These are phyloP conservation scores for Cervus canadensis DNA, from an alignment of 2,113 vertebrate species.

Conservation along the genomic window DNA sequence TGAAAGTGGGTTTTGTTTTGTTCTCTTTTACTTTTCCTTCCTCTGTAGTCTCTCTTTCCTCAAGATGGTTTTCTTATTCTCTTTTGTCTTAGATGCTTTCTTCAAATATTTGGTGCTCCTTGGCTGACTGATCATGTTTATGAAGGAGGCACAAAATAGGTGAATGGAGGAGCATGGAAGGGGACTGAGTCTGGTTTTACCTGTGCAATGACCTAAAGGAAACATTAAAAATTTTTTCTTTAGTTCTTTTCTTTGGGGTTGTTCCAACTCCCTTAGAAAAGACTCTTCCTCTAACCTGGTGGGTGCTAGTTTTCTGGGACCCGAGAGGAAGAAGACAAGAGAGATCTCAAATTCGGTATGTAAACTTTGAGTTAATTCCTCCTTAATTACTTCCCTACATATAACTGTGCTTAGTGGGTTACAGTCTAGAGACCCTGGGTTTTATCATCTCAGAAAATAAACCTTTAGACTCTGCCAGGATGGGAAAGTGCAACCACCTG, in stretches of 20 bases:
- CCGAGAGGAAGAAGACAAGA: neutral
- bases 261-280: neutral
- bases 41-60: neutral
- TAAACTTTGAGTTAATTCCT: neutral
- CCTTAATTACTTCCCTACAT: neutral
- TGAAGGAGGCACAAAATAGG: neutral
- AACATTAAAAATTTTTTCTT: neutral
- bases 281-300: neutral
- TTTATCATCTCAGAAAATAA: neutral
- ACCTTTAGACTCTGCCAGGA: neutral
- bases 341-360: neutral
- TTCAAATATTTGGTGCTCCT: neutral
- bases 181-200: neutral
- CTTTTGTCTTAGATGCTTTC: neutral
- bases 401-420: too few relatives aligned
- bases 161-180: neutral
- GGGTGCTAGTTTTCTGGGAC: neutral
- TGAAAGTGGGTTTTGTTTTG: neutral
- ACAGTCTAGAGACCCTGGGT: neutral
- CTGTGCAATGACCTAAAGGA: neutral
- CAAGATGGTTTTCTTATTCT: neutral
- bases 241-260: neutral
- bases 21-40: neutral
- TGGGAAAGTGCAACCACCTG: neutral
- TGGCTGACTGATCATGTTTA: neutral